A percentile compares a stretch with the other conserved stretches of the same genome.
Evolutionary conservation across 2,888 invertebrate genomes (phyloP).

Genomic region (Scaptomyza flava): DNA sequence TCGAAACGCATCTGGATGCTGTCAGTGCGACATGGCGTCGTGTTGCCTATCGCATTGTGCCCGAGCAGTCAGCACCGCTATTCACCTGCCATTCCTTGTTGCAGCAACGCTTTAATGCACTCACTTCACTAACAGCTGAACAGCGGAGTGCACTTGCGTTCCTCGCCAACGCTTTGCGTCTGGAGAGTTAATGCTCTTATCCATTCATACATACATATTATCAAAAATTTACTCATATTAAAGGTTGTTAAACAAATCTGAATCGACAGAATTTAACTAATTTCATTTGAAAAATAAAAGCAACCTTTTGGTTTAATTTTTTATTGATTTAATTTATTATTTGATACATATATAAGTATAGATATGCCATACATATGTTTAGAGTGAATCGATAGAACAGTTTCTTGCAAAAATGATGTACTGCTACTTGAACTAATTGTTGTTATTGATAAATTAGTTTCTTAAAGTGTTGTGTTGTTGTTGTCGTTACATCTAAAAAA

Average conservation of each 20-base stretch:
- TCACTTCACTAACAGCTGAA: constrained; percentile 20
- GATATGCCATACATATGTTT: constrained; percentile 20
- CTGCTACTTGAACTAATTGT: constrained; percentile 42
- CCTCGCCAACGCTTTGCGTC: constrained; percentile 44
- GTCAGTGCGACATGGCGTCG: constrained; percentile 81
- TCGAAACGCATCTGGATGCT: constrained; percentile 76
- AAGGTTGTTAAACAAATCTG: too few species aligned
- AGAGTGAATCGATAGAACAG: constrained; percentile 6
- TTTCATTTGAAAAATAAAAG: too few species aligned
- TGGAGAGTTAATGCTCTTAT: constrained; percentile 45
- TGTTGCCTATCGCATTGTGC: constrained; percentile 82
- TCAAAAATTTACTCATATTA: too few species aligned
- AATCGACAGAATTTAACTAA: too few species aligned
- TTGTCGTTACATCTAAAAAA: constrained; percentile 7
- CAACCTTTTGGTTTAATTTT: too few species aligned
- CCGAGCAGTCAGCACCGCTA: constrained; percentile 82
- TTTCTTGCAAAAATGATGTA: constrained; percentile 18
- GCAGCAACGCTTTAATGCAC: constrained; percentile 52
- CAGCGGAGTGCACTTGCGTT: constrained; percentile 56
- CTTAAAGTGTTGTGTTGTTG: constrained; percentile 15
- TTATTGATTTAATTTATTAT: neutral
- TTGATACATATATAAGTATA: constrained; percentile 1
- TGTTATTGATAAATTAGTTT: constrained; percentile 13
- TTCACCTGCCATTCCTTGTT: constrained; percentile 69
- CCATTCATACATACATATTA: neutral